A percentile compares a stretch with the other conserved stretches of the same genome.
These are phyloP conservation scores for Semnornis frantzii DNA, from an alignment of 2,113 vertebrate species.

Conservation along the genomic window DNA sequence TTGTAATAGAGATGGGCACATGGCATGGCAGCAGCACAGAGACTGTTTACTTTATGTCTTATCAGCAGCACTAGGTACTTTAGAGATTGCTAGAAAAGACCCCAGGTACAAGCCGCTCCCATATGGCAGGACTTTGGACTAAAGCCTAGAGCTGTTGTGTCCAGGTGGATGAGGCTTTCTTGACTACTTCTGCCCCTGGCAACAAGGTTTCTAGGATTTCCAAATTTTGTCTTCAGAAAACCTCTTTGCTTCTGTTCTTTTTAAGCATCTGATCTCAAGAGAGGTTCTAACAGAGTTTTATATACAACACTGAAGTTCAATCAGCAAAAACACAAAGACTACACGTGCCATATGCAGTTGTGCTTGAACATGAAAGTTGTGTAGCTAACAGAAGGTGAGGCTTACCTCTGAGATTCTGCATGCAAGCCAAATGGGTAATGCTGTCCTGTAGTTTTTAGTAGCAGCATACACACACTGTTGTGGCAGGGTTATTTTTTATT, in stretches of 20 bases:
- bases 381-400: background rate
- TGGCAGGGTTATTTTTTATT: background rate
- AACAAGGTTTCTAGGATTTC: background rate
- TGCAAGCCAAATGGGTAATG: background rate
- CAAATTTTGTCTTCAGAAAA: background rate
- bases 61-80: slow-evolving; percentile 20
- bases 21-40: background rate
- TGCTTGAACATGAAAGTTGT: background rate
- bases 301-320: background rate
- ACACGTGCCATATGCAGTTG: background rate
- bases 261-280: background rate
- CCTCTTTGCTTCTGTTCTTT: background rate
- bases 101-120: background rate
- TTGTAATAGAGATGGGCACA: background rate
- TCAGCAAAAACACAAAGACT: background rate
- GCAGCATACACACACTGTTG: background rate
- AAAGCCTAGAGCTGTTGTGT: background rate
- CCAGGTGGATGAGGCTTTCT: background rate
- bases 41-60: slow-evolving; percentile 49
- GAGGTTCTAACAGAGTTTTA: background rate
- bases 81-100: slow-evolving; percentile 9
- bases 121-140: slow-evolving; percentile 40
- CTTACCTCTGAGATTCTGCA: background rate
- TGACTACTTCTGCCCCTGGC: background rate
- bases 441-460: background rate